Evolutionary conservation across 53 echinoderm and acorn worm genomes (phyloP).

Genomic region (Paracentrotus lividus): DNA sequence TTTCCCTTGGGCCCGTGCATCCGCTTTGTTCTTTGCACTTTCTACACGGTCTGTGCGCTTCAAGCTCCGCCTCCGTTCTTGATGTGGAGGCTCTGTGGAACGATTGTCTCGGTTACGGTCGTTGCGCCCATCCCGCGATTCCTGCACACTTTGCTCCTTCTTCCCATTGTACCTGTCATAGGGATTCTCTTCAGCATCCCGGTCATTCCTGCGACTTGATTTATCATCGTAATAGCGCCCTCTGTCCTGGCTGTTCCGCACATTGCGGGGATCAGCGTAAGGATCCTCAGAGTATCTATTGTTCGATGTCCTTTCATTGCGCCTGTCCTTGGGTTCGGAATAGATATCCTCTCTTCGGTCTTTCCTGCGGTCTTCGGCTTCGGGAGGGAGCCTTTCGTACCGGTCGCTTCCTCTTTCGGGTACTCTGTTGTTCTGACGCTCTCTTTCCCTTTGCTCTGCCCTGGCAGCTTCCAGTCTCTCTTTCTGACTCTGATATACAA

Average conservation of each 20-base stretch:
- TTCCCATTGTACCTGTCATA: conserved; percentile 64
- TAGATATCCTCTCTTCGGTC: conserved; percentile 69
- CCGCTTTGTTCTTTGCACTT: conserved; percentile 67
- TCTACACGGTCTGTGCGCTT: conserved; percentile 69
- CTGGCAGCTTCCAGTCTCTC: conserved; percentile 63
- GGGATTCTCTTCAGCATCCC: conserved; percentile 66
- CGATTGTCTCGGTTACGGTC: conserved; percentile 57
- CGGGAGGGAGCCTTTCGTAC: conserved; percentile 63
- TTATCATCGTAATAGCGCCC: conserved; percentile 61
- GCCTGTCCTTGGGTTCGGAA: conserved; percentile 49
- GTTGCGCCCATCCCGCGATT: conserved; percentile 66
- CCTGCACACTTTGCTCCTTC: conserved; percentile 30
- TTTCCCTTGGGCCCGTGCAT: conserved; percentile 53
- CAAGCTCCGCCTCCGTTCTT: conserved; percentile 60
- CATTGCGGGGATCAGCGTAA: conserved; percentile 58
- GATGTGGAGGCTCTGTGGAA: conserved; percentile 45
- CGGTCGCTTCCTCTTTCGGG: conserved; percentile 75
- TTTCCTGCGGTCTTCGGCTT: conserved; percentile 72
- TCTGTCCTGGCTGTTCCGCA: conserved; percentile 51
- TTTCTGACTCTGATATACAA: conserved; percentile 50
- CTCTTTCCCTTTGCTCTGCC: conserved; percentile 75
- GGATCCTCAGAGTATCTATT: conserved; percentile 70
- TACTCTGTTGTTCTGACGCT: conserved; percentile 56
- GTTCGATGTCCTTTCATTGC: conserved; percentile 64
- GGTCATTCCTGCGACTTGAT: conserved; percentile 54